Evolutionary conservation across 1,140 invertebrate species (phyloP).

Genomic region (Cheumatopsyche charites): DNA sequence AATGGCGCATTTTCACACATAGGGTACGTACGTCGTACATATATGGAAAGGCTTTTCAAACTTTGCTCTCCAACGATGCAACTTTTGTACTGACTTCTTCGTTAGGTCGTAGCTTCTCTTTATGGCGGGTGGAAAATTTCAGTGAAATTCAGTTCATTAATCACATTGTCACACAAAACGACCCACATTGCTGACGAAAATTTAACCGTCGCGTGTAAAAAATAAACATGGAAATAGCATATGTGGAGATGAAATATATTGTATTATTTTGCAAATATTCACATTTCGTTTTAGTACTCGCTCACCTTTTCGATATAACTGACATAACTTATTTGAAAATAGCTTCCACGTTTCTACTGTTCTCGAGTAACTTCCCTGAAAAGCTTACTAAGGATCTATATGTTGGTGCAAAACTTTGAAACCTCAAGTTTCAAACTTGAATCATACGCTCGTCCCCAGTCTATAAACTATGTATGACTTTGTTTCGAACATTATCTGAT

Average conservation of each 20-base stretch:
- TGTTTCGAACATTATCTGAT: neutral
- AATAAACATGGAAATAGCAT: too few relatives aligned
- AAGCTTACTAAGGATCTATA: neutral
- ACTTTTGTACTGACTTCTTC: conserved; percentile 11
- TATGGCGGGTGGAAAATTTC: neutral
- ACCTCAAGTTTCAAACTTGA: conserved; percentile 10
- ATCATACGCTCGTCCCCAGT: conserved; percentile 1
- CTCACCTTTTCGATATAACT: neutral
- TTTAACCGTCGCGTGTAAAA: too few relatives aligned
- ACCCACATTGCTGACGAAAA: too few relatives aligned
- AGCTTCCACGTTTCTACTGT: neutral
- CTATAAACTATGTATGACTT: neutral
- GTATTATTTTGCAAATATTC: neutral
- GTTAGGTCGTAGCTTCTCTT: conserved; percentile 2
- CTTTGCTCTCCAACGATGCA: conserved; percentile 3
- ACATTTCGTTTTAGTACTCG: neutral
- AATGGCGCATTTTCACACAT: conserved; percentile 5
- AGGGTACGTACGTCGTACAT: neutral
- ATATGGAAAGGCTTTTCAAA: conserved; percentile 10
- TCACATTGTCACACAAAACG: neutral
- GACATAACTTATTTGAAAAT: neutral
- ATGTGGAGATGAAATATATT: neutral
- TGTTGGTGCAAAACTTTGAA: conserved; percentile 1
- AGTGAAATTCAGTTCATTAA: conserved; percentile 11
- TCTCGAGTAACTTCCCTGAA: neutral